phyloP scores from a whole-genome alignment of 2,888 invertebrate species.

The Ecliptopera silaceata region DNA sequence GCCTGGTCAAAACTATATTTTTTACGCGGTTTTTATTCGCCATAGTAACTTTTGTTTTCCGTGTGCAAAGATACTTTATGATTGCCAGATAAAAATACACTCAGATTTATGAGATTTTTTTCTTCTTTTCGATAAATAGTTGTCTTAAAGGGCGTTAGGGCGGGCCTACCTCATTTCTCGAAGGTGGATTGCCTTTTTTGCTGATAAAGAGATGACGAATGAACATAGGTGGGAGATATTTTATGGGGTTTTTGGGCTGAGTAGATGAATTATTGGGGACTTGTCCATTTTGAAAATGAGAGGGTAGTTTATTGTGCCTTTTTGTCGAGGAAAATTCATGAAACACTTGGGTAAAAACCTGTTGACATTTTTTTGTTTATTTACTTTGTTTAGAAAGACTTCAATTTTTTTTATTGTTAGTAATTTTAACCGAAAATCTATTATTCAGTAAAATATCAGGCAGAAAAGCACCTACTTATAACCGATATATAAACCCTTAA shows the following conservation, averaged over 20 bases:
- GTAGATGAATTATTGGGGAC: conserved; percentile 51
- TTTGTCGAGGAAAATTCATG: background rate
- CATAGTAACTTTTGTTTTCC: conserved; percentile 25
- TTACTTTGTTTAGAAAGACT: too few relatives aligned
- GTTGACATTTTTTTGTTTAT: background rate
- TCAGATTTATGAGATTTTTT: conserved; percentile 69
- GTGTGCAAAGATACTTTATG: conserved; percentile 57
- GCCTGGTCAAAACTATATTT: too few relatives aligned
- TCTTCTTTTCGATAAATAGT: conserved; percentile 73
- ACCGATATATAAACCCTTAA: too few relatives aligned
- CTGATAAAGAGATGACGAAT: conserved; percentile 77
- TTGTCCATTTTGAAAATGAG: conserved; percentile 28
- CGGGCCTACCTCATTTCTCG: conserved; percentile 67
- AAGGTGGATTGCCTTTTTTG: conserved; percentile 73
- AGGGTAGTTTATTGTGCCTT: conserved; percentile 12
- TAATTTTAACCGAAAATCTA: too few relatives aligned
- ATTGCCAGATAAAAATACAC: conserved; percentile 71
- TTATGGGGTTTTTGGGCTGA: conserved; percentile 56
- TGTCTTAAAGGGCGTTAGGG: conserved; percentile 72
- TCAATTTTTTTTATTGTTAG: too few relatives aligned
- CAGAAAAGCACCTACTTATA: too few relatives aligned
- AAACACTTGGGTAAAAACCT: background rate
- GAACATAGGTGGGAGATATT: conserved; percentile 59
- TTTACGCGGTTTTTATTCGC: too few relatives aligned
- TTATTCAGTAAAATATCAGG: too few relatives aligned